Percentiles rank a stretch among this genome's conserved stretches.
Evolutionary conservation across 2,888 invertebrate genomes (phyloP).

Genomic region (Drosophila anceps): DNA sequence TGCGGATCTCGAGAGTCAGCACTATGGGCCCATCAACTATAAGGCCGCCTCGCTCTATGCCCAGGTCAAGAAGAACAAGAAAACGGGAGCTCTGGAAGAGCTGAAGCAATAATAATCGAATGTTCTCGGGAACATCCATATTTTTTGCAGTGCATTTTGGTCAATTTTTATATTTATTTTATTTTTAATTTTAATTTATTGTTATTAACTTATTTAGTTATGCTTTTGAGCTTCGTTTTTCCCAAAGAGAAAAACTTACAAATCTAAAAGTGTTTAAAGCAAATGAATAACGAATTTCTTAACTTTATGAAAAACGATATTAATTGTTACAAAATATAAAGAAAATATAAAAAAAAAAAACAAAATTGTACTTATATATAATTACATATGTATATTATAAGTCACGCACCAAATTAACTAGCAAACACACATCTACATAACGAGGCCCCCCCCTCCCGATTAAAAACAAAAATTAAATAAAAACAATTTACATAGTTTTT

Average conservation of each 20-base stretch:
- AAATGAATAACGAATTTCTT: conserved; percentile 75
- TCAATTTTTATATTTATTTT: conserved; percentile 15
- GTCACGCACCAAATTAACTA: conserved; percentile 39
- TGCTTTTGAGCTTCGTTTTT: conserved; percentile 55
- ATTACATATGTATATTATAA: conserved; percentile 44
- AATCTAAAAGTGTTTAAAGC: conserved; percentile 62
- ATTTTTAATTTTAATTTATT: conserved; percentile 4
- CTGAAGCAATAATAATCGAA: conserved; percentile 60
- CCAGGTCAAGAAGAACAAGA: conserved; percentile 88
- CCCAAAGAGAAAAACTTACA: conserved; percentile 3
- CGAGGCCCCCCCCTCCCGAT: conserved; percentile 19
- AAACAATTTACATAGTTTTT: conserved; percentile 45
- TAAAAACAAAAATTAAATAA: conserved; percentile 13
- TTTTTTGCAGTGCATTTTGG: conserved; percentile 62
- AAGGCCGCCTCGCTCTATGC: conserved; percentile 94
- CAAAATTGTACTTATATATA: conserved; percentile 11
- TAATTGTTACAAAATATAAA: conserved; percentile 59
- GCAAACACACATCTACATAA: conserved; percentile 43
- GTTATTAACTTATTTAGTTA: conserved; percentile 20
- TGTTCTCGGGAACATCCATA: background rate
- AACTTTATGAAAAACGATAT: conserved; percentile 59
- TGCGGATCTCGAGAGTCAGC: conserved; percentile 95
- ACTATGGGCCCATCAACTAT: conserved; percentile 96
- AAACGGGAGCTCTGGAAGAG: conserved; percentile 83
- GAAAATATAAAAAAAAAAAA: conserved; percentile 9